Conservation (phyloP, 2,797 vertebrate species). For the Xenentodon cancila region DNA sequence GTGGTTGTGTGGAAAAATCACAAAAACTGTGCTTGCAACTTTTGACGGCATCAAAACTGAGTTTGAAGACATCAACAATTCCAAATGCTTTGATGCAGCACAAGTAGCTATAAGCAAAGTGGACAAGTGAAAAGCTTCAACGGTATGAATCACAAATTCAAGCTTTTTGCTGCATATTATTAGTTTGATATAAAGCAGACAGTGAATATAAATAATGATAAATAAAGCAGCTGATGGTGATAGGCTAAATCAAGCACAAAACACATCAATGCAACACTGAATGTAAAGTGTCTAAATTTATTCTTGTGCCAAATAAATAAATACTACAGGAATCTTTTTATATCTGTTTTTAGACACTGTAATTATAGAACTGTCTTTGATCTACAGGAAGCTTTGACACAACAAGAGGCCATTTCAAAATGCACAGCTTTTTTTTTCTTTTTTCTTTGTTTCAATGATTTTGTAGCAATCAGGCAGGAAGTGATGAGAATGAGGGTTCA, state of each 20-base stretch:
- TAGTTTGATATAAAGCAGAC: background rate
- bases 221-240: constrained; percentile 9
- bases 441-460: background rate
- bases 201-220: constrained; percentile 4
- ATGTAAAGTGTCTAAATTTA: constrained; percentile 18
- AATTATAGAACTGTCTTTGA: constrained; percentile 44
- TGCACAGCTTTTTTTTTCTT: constrained; percentile 7
- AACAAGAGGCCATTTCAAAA: background rate
- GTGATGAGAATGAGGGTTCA: too few relatives aligned
- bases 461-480: too few relatives aligned
- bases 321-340: constrained; percentile 8
- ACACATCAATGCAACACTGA: background rate
- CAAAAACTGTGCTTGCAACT: background rate
- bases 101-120: too few relatives aligned
- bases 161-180: too few relatives aligned
- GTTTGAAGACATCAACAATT: background rate
- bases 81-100: too few relatives aligned
- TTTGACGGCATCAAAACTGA: background rate
- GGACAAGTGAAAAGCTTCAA: too few relatives aligned
- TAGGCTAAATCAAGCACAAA: background rate
- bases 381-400: constrained; percentile 10
- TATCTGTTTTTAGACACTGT: constrained; percentile 22
- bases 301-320: constrained; percentile 26
- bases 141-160: too few relatives aligned
- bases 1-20: background rate